phyloP scores from a whole-genome alignment of 2,113 vertebrate genomes.

The Gnathonemus longibarbis region DNA sequence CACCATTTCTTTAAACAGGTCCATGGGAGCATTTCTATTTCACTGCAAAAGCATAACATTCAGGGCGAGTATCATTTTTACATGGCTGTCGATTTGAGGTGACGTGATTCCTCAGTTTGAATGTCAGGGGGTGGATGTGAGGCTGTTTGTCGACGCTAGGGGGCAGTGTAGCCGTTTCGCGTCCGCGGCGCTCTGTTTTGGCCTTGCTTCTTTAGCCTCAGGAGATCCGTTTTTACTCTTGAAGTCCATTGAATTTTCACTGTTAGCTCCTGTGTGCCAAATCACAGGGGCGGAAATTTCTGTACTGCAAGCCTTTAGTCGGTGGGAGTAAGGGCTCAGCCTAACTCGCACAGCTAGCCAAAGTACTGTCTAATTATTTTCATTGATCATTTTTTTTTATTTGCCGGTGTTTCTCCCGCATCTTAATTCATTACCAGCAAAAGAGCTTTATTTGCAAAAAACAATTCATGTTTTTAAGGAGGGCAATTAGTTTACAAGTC shows the following conservation, averaged over 20 bases:
- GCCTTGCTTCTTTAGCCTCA: background rate
- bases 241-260: background rate
- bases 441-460: background rate
- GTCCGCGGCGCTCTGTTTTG: background rate
- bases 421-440: background rate
- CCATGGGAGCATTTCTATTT: slow-evolving; percentile 7
- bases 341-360: slow-evolving; percentile 19
- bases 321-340: background rate
- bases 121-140: background rate
- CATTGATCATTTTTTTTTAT: background rate
- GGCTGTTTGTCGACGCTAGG: background rate
- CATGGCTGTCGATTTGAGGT: background rate
- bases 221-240: background rate
- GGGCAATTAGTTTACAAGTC: background rate
- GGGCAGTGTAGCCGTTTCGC: background rate
- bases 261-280: background rate
- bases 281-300: background rate
- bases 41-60: background rate
- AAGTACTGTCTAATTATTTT: slow-evolving; percentile 22
- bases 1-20: slow-evolving; percentile 29
- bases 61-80: background rate
- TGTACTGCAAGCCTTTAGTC: background rate
- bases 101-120: background rate
- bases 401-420: background rate
- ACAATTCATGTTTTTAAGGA: background rate